Base-by-base conservation (phyloP, 2,888 invertebrate species). In the Dione vanillae region DNA sequence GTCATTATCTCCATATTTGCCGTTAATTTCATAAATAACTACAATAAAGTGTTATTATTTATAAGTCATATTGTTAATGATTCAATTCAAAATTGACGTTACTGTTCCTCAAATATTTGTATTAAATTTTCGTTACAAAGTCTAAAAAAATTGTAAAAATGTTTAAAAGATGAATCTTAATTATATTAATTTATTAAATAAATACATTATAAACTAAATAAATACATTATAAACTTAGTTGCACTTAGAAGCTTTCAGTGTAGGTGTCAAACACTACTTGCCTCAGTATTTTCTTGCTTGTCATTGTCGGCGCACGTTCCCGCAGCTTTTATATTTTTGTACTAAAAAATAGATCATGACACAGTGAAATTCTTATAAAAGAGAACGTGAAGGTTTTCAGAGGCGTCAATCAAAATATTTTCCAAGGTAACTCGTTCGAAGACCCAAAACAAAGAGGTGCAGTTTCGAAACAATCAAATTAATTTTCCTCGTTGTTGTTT, bases 401-500 rank as follows among this genome's bases (percentile, higher is more conserved):
- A 80, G 83, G 82, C 80, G 82, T 81, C 83, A 83, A 78, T 82
- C 82, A 82, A 85, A 85, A 83, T 85, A 85, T 88, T 86, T 90
- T 86, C 80, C 80, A 83, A 89, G 89, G 89, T 91, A 91, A 91
- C 87, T 82, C 83, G 83, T 86, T 83, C 83, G 80, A 82, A 84
- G 82, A 83, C 83, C 78, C 80, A 82, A 82, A 85, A 90, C 89
- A 92, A 90, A 90, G 89, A 89, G 88, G 86, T 88, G 86, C 84
- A 87, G 87, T 88, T 89, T 87, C 88, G 89, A 89, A 91, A 91
- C 92, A 92, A 92, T 92, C 89, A 89, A 91, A 91, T 92, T 91
- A 91, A 92, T 92, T 91, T 91, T 89, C 90, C 87, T 89, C 90
- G 91, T 91, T 92, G 91, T 91, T 91, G 91, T 92, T 92, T 92